phyloP scores from a whole-genome alignment of 2,113 vertebrate genomes.

The Cepphus grylle region DNA sequence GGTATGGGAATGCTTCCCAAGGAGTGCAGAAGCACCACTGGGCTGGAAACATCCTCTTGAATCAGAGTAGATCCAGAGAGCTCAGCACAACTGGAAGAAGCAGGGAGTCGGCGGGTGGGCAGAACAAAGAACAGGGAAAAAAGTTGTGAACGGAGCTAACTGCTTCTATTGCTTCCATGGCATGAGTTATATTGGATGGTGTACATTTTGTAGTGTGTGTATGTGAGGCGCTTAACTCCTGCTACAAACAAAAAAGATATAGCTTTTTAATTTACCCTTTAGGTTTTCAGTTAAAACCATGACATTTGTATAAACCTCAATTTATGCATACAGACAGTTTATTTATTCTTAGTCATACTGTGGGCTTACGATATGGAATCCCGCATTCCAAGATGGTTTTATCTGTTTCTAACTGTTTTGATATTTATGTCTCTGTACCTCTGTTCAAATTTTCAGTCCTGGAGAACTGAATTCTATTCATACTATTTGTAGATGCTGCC shows the following conservation, averaged over 20 bases:
- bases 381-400: not conserved
- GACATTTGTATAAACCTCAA: not conserved
- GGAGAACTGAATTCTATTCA: not conserved
- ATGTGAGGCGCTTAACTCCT: not conserved
- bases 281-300: not conserved
- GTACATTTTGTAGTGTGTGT: not conserved
- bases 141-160: rapidly evolving
- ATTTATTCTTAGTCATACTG: not conserved
- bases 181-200: not conserved
- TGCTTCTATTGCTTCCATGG: not conserved
- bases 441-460: not conserved
- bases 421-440: not conserved
- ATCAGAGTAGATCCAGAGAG: not conserved
- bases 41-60: not conserved
- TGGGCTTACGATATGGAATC: not conserved
- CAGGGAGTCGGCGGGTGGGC: not conserved
- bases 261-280: not conserved
- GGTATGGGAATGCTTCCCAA: not conserved
- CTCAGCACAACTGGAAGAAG: not conserved
- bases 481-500: not conserved
- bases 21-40: not conserved
- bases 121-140: not conserved
- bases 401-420: not conserved
- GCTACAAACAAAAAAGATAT: not conserved
- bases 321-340: not conserved